Percentiles rank a stretch among this genome's conserved stretches.
Evolutionary conservation across 2,113 vertebrate species (phyloP).

Genomic region (Turdus rufiventris): DNA sequence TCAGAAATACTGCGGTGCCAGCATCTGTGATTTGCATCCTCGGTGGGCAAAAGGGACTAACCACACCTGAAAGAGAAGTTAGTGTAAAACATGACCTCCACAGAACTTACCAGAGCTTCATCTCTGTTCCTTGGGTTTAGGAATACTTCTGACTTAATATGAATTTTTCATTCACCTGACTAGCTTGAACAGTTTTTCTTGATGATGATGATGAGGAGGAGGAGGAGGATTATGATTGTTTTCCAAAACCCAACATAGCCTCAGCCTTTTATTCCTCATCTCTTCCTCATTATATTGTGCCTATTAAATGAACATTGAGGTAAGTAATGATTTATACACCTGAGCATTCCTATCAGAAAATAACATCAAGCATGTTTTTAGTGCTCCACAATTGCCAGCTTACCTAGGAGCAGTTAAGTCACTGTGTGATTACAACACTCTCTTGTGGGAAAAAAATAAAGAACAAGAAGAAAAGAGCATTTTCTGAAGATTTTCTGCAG

Average conservation of each 20-base stretch:
- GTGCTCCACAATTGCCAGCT: background rate
- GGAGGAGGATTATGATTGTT: background rate
- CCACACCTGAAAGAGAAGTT: background rate
- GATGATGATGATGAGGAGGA: background rate
- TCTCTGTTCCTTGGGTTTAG: background rate
- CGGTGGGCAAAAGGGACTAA: background rate
- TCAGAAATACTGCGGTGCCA: background rate
- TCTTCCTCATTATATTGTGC: background rate
- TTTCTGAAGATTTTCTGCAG: background rate
- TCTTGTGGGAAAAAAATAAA: background rate
- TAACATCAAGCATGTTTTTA: background rate
- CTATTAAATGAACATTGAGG: background rate
- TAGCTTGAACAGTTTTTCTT: background rate
- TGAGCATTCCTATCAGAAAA: background rate
- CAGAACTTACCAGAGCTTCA: background rate
- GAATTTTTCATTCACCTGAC: background rate
- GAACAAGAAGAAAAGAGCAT: background rate
- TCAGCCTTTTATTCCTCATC: background rate
- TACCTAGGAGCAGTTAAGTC: background rate
- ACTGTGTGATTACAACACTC: background rate
- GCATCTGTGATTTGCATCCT: background rate
- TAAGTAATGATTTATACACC: constrained; percentile 18
- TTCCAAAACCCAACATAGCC: background rate
- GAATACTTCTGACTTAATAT: background rate
- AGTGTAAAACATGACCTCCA: background rate